Evolutionary conservation across 1,140 invertebrate genomes (phyloP), one percentile per base, ranked within the genome.

Genomic region (Eueides isabella): DNA sequence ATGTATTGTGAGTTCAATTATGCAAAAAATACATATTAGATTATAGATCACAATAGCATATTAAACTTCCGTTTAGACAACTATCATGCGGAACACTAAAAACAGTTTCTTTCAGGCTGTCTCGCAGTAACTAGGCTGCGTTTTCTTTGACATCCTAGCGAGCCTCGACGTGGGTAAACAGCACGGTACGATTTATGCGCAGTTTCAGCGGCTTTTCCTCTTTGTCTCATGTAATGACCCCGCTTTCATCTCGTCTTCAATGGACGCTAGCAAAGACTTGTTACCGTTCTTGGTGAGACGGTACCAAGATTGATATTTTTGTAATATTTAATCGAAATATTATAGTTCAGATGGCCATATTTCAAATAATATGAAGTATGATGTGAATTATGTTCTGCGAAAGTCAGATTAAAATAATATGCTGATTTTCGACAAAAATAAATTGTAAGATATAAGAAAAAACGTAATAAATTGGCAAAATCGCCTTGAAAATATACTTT

Each of bases 171-270:
- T 87, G 77, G 81, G 90, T 87, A 93, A 93, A 93, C 91, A 93
- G 76, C 79, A 80, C 82, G 80, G 83, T 81, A 80, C 85, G 88
- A 92, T 91, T 89, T 89, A 90, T 88, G 88, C 88, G 81, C 82
- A 90, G 85, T 84, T 88, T 88, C 84, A 90, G 88, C 88, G 83
- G 83, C 81, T 85, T 87, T 86, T 84, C 78, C 85, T 87, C 88
- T 92, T 93, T 93, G 91, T 93, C 85, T 78, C 85, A 89, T 86
- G 90, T 93, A 93, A 93, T 93, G 90, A 92, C 89, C 90, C 81
- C 71, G 85, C 90, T 91, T 93, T 93, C 91, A 93, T 90, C 85
- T 55, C 82, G 80, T 66, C 71, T 79, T 93, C 85, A 91, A 93
- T 93, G 86, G 83, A 74, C 77, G 78, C 75, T 72, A 80, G 85